These are phyloP conservation scores for Harpalus rufipes DNA, from an alignment of 2,888 invertebrate genomes.

Conservation along the genomic window DNA sequence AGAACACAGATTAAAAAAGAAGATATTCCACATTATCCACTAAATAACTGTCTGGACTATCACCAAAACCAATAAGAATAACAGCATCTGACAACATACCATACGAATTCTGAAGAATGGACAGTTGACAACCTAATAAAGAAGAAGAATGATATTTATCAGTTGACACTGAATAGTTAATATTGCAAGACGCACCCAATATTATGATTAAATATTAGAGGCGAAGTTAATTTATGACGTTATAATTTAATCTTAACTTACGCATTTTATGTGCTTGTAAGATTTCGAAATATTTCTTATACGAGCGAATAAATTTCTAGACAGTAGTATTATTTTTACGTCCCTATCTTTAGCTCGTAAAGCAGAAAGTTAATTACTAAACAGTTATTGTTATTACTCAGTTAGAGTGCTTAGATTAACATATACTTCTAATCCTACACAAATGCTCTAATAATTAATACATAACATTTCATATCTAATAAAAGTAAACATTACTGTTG, in stretches of 20 bases:
- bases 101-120: too few species aligned
- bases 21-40: too few species aligned
- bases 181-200: too few species aligned
- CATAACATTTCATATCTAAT: slow-evolving; percentile 49
- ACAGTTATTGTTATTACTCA: slow-evolving; percentile 40
- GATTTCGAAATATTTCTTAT: neutral
- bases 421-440: slow-evolving; percentile 30
- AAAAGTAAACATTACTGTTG: slow-evolving; percentile 43
- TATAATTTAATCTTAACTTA: neutral
- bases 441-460: slow-evolving; percentile 46
- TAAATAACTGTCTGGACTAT: too few species aligned
- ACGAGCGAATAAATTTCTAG: neutral
- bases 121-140: too few species aligned
- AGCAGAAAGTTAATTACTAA: slow-evolving; percentile 27
- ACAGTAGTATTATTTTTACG: neutral
- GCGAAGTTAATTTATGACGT: too few species aligned
- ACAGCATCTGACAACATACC: too few species aligned
- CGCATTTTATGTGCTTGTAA: neutral
- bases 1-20: too few species aligned
- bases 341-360: slow-evolving; percentile 7
- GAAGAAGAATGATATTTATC: too few species aligned
- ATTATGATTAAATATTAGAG: too few species aligned
- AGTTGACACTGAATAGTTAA: too few species aligned
- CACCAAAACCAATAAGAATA: too few species aligned
- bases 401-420: slow-evolving; percentile 22